Conservation (phyloP, 2,888 invertebrate species). For the Troilus luridus region DNA sequence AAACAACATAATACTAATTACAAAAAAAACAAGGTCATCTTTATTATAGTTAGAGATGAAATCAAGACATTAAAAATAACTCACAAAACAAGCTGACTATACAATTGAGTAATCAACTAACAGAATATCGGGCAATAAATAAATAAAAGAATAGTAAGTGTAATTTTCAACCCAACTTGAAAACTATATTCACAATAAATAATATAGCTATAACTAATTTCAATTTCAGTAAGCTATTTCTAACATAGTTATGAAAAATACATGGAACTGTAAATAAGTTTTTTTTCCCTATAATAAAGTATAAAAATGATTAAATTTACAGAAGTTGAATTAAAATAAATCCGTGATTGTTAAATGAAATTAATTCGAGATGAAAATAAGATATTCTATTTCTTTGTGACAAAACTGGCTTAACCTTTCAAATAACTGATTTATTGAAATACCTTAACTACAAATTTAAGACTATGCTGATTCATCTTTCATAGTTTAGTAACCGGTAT, state of each 20-base stretch:
- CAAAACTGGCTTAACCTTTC: conserved; percentile 14
- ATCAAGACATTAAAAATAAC: background rate
- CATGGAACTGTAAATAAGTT: background rate
- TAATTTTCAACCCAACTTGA: background rate
- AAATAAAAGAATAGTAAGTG: background rate
- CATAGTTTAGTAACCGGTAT: background rate
- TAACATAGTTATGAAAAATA: background rate
- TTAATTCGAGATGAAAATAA: conserved; percentile 18
- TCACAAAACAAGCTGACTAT: background rate
- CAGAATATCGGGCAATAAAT: background rate
- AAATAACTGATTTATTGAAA: background rate
- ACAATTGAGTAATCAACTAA: background rate
- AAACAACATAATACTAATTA: background rate
- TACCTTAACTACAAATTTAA: conserved; percentile 52
- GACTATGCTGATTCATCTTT: conserved; percentile 50
- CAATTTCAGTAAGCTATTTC: background rate
- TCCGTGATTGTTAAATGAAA: background rate
- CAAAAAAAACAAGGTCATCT: background rate
- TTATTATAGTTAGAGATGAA: background rate
- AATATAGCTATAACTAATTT: background rate
- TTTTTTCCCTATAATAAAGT: background rate
- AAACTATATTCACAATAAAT: background rate
- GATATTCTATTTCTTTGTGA: background rate
- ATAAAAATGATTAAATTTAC: background rate
- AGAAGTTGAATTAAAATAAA: background rate